Percentiles rank a stretch among this genome's conserved stretches.
Evolutionary conservation across 92 coral and sea anemone genomes (phyloP).

Genomic region (Epizoanthus fatuus): DNA sequence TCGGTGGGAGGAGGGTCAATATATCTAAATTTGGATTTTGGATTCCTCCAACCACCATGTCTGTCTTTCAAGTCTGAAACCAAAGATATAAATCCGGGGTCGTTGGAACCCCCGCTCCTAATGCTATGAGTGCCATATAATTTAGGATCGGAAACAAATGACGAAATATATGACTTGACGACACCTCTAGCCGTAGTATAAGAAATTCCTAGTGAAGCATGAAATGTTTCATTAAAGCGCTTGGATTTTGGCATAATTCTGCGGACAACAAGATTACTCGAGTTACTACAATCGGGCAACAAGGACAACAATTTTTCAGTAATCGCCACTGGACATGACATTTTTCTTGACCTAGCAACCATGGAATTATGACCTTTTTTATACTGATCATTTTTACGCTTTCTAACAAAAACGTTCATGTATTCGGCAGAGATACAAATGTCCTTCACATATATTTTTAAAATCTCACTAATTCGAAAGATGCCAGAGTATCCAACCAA

Average conservation of each 20-base stretch:
- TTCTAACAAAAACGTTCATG: too few relatives aligned
- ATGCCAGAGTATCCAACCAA: too few relatives aligned
- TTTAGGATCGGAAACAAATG: conserved; percentile 12
- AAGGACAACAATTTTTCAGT: too few relatives aligned
- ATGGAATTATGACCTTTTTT: too few relatives aligned
- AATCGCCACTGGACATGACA: too few relatives aligned
- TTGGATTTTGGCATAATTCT: conserved; percentile 9
- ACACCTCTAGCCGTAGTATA: conserved; percentile 13
- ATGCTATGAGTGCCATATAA: conserved; percentile 38
- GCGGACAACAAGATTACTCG: too few relatives aligned
- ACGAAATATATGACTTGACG: conserved; percentile 9
- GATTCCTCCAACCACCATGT: conserved; percentile 37
- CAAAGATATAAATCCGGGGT: conserved; percentile 28
- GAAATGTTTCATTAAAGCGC: conserved; percentile 6
- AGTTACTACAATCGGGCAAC: too few relatives aligned
- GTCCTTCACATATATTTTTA: too few relatives aligned
- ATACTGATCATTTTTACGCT: too few relatives aligned
- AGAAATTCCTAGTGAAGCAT: conserved; percentile 23
- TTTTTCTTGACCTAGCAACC: too few relatives aligned
- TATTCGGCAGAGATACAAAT: too few relatives aligned
- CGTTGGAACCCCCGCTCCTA: conserved; percentile 26
- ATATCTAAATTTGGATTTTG: conserved; percentile 33
- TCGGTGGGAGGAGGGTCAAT: conserved; percentile 9
- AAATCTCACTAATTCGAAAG: too few relatives aligned
- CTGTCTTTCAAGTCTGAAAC: conserved; percentile 7